Evolutionary conservation across 2,888 invertebrate genomes (phyloP).

Genomic region (Dyspetes luteomarginatus): DNA sequence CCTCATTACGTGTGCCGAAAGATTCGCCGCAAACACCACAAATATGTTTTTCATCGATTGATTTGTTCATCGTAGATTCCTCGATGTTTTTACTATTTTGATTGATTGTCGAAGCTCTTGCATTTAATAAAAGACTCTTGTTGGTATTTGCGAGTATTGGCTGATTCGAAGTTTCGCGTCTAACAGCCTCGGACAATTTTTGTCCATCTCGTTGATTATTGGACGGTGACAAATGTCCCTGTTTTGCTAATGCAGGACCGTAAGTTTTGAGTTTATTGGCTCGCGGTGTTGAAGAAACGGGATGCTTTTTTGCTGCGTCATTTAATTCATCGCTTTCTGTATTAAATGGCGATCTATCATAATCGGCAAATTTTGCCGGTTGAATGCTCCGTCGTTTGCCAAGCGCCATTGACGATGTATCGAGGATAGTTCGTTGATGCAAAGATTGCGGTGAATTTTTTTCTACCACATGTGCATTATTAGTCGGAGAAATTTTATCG

Average conservation of each 20-base stretch:
- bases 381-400: constrained; percentile 72
- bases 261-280: constrained; percentile 44
- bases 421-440: not conserved
- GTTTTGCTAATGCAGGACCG: constrained; percentile 43
- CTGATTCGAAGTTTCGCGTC: constrained; percentile 24
- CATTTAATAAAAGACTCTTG: not conserved
- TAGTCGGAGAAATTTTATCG: not conserved
- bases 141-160: not conserved
- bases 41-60: constrained; percentile 69
- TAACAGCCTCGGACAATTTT: not conserved
- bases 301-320: not conserved
- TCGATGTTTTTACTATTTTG: not conserved
- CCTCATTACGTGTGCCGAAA: constrained; percentile 72
- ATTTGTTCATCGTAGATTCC: not conserved
- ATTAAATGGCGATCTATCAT: constrained; percentile 69
- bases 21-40: constrained; percentile 76
- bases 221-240: not conserved
- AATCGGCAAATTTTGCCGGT: constrained; percentile 75
- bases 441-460: not conserved
- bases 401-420: constrained; percentile 14
- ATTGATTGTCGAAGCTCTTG: not conserved
- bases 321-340: constrained; percentile 50
- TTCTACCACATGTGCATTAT: not conserved
- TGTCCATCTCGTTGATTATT: not conserved
- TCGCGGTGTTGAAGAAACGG: not conserved